These are phyloP conservation scores for Sebastes nivosus DNA, from an alignment of 2,797 vertebrate species.

Conservation along the genomic window DNA sequence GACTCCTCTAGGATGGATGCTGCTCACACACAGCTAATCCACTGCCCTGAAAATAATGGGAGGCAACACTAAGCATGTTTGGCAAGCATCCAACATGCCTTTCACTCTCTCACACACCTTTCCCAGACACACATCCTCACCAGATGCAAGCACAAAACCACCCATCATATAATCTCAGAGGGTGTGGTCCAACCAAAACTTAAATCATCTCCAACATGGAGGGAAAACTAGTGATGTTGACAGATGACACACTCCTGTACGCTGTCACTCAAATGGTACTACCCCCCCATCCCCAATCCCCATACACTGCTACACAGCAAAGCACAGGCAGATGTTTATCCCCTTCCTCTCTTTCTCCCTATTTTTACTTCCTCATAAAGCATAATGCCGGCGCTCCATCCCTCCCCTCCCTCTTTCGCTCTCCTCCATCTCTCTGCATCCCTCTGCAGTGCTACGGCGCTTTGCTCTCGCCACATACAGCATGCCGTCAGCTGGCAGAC, in stretches of 20 bases:
- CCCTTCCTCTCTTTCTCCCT: slow-evolving; percentile 20
- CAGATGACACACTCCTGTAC: slow-evolving; percentile 44
- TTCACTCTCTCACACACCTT: slow-evolving; percentile 4
- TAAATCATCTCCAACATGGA: slow-evolving; percentile 60
- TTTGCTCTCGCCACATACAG: slow-evolving; percentile 44
- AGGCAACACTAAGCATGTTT: slow-evolving; percentile 62
- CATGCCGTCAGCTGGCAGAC: slow-evolving; percentile 55
- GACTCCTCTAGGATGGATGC: slow-evolving; percentile 29
- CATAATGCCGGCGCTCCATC: slow-evolving; percentile 38
- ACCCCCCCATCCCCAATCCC: not conserved
- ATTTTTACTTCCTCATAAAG: slow-evolving; percentile 47
- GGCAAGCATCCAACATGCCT: slow-evolving; percentile 52
- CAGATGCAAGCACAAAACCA: slow-evolving; percentile 15
- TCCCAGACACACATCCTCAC: slow-evolving; percentile 14
- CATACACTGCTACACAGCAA: slow-evolving; percentile 13
- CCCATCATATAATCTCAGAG: slow-evolving; percentile 39
- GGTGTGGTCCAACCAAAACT: slow-evolving; percentile 69
- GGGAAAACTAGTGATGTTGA: slow-evolving; percentile 50
- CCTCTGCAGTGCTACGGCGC: slow-evolving; percentile 68
- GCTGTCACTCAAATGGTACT: slow-evolving; percentile 4
- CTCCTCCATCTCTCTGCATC: slow-evolving; percentile 64
- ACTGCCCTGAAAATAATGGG: slow-evolving; percentile 62
- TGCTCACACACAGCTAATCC: slow-evolving; percentile 55
- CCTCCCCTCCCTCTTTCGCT: not conserved
- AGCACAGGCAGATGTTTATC: slow-evolving; percentile 33